These are phyloP conservation scores for Trichopria drosophilae DNA, from an alignment of 2,888 invertebrate species.

Conservation along the genomic window DNA sequence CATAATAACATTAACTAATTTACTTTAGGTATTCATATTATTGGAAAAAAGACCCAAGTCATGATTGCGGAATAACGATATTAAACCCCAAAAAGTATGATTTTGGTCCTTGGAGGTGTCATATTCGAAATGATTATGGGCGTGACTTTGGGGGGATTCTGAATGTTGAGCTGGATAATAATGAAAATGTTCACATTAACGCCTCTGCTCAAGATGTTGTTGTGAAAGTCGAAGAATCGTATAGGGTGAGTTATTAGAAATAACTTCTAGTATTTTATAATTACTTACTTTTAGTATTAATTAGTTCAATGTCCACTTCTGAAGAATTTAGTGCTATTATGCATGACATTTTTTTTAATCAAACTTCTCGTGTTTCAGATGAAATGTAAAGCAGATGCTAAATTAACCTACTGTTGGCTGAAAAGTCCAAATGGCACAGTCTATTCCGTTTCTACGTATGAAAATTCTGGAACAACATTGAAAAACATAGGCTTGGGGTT, in stretches of 20 bases:
- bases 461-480: conserved; percentile 19
- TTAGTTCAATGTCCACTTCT: no score
- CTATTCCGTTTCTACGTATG: conserved; percentile 32
- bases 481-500: conserved; percentile 42
- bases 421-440: conserved; percentile 44
- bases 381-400: conserved; percentile 34
- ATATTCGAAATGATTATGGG: conserved; percentile 21
- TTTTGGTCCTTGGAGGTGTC: conserved; percentile 43
- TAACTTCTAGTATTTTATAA: no score
- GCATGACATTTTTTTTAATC: no score
- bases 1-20: no score
- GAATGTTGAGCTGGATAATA: no score
- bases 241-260: no score
- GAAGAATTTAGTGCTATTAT: no score
- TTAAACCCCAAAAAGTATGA: conserved; percentile 32
- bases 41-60: background rate
- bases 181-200: no score
- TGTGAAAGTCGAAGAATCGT: conserved; percentile 35
- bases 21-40: no score
- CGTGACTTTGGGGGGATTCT: no score
- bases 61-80: conserved; percentile 42
- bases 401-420: conserved; percentile 45
- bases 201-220: conserved; percentile 18
- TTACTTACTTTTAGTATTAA: no score
- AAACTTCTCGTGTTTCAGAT: no score